A percentile compares a stretch with the other conserved stretches of the same genome.
phyloP scores from a whole-genome alignment of 1,140 invertebrate genomes.

The Tetragonula clypearis region DNA sequence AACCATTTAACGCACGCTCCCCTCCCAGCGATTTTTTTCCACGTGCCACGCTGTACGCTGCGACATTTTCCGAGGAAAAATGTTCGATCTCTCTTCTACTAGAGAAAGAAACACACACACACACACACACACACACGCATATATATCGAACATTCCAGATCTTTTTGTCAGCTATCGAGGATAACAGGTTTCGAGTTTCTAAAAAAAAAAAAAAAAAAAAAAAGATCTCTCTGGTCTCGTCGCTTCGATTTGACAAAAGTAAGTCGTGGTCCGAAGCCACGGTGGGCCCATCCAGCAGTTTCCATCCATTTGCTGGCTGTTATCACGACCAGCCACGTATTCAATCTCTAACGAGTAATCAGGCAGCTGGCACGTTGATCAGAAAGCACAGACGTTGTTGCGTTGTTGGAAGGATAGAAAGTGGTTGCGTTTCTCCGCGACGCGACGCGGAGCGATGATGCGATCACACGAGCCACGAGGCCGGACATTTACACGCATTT shows the following conservation, averaged over 20 bases:
- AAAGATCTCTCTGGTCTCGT: no score
- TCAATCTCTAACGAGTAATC: constrained; percentile 8
- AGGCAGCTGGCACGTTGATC: neutral
- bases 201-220: no score
- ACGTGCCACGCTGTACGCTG: no score
- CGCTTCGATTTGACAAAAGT: no score
- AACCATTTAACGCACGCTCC: neutral
- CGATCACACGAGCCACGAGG: constrained; percentile 67
- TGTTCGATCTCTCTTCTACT: no score
- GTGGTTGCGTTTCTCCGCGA: constrained; percentile 28
- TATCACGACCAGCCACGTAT: neutral
- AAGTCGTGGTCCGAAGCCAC: no score
- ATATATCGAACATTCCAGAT: no score
- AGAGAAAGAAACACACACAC: no score
- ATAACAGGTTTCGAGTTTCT: no score
- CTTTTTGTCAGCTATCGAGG: no score
- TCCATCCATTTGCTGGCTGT: neutral
- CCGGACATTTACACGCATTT: constrained; percentile 74
- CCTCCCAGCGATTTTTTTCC: neutral
- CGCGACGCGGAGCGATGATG: constrained; percentile 46
- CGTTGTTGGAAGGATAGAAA: constrained; percentile 15
- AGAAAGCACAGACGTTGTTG: neutral
- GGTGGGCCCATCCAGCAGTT: neutral
- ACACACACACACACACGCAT: no score
- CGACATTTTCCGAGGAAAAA: neutral